A percentile compares a stretch with the other conserved stretches of the same genome.
Evolutionary conservation across 2,113 vertebrate genomes (phyloP).

Genomic region (Ceyx melanurus): DNA sequence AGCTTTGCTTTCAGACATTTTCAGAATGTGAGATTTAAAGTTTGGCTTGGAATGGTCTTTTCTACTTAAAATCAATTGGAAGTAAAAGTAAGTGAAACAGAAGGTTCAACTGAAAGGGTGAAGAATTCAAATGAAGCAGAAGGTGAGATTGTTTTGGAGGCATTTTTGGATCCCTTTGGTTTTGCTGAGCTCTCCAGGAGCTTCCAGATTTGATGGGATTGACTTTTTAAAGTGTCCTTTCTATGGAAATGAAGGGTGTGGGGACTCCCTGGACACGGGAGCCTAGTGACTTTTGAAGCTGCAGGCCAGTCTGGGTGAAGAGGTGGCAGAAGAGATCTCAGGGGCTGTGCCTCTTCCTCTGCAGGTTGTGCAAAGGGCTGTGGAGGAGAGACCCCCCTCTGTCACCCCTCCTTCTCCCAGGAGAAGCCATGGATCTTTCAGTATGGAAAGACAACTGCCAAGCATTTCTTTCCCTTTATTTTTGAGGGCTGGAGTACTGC

Average conservation of each 20-base stretch:
- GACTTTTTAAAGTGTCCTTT: not conserved
- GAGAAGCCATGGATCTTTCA: not conserved
- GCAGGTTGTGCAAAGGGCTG: not conserved
- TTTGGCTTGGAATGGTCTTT: constrained; percentile 14
- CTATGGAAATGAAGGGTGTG: not conserved
- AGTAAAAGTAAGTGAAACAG: not conserved
- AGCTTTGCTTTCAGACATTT: not conserved
- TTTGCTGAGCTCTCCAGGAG: not conserved
- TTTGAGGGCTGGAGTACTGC: not conserved
- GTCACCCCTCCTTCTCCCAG: not conserved
- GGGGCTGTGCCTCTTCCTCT: not conserved
- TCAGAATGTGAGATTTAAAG: not conserved
- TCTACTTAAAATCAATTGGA: not conserved
- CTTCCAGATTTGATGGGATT: not conserved
- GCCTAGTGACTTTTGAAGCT: not conserved
- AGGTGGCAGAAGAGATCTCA: accelerated
- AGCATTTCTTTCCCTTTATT: not conserved
- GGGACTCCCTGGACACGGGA: not conserved
- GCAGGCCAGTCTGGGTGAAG: not conserved
- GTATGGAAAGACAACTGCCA: not conserved
- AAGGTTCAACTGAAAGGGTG: not conserved
- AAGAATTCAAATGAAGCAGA: not conserved
- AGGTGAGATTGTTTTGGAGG: not conserved
- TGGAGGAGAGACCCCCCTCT: no score
- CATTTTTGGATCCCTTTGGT: not conserved